Base-by-base conservation (phyloP, 2,797 vertebrate genomes). In the Phoebastria nigripes region DNA sequence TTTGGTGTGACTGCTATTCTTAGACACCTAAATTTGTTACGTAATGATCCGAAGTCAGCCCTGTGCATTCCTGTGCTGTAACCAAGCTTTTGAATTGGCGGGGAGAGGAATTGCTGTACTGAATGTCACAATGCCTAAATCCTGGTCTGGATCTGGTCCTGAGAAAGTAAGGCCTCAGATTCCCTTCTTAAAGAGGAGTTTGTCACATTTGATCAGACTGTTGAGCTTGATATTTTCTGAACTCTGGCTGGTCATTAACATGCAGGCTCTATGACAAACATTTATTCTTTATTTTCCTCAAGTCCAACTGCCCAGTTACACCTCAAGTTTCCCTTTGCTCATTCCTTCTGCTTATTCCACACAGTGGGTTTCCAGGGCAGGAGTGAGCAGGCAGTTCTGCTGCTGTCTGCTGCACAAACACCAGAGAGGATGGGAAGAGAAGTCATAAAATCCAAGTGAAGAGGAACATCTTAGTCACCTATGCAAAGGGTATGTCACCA, bases 281-380 rank as follows among this genome's bases (percentile, higher is more conserved):
- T 94, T 96, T 94, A 94, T 96, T 90, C 61, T 89, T 93, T 90
- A 91, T 93, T 97, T 96, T 96, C 62, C 66, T 79, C 41, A 80
- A 95, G 88, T 82, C 83, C 69, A 89, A 81, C 84, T 85, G 80
- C 84, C 65, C 73, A 95, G 86, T 89, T 94, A 86, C 74, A 96
- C 78, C 63, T 93, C 79, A 84, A 94, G 89, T 97, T 93, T 97
- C 83, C 90, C 62, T 97, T 96, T 94, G 41, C 82, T 93, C 71
- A 69, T 90, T 93, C 91, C 15, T 25, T 88, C 62, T 84, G 31
- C 61, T 74, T 72, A 90, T 93, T 96, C 58, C 61, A 79, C 2
- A 1, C n/a, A 62, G 33, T 59, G 37, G 22, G 29, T 85, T 80
- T 91, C 72, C 72, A 93, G 33, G 11, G 28, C 51, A 85, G 56